phyloP scores from a whole-genome alignment of 2,113 vertebrate genomes.

The Scomber scombrus region DNA sequence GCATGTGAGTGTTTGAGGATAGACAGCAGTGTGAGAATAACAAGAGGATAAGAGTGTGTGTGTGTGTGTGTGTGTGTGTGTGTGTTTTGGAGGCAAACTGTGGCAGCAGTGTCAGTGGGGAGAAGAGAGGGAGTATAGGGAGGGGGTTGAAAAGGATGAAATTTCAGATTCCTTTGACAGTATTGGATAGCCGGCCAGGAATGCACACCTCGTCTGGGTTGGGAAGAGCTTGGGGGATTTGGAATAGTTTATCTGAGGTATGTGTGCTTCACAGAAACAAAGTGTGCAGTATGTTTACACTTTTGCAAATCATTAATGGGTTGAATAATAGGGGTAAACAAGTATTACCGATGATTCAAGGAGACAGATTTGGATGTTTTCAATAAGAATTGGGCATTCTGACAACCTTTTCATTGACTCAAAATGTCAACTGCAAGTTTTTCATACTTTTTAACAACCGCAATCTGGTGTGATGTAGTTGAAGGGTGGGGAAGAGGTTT shows the following conservation, averaged over 20 bases:
- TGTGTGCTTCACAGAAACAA: conserved; percentile 36
- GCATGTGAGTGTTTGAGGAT: neutral
- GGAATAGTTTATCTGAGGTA: conserved; percentile 55
- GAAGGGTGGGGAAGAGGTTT: conserved; percentile 2
- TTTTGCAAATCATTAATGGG: conserved; percentile 42
- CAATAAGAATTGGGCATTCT: neutral
- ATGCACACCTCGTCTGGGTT: conserved; percentile 71
- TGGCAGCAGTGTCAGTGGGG: conserved; percentile 3
- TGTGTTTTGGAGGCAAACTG: conserved; percentile 41
- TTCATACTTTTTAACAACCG: neutral
- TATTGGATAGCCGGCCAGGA: conserved; percentile 70
- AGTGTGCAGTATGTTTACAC: conserved; percentile 42
- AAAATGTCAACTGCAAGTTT: neutral
- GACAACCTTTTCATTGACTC: too few relatives aligned
- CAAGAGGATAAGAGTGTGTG: conserved; percentile 20
- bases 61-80: conserved; percentile 6
- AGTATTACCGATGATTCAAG: neutral
- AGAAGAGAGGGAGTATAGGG: neutral
- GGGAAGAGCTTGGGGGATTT: conserved; percentile 60
- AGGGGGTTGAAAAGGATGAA: conserved; percentile 67
- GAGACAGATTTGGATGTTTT: neutral
- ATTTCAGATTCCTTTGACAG: conserved; percentile 81
- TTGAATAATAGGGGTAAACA: neutral
- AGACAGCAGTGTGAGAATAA: conserved; percentile 35
- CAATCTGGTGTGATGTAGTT: neutral